A percentile compares a stretch with the other conserved stretches of the same genome.
phyloP scores from a whole-genome alignment of 2,888 invertebrate genomes.

The Sinhomidia bicolor region DNA sequence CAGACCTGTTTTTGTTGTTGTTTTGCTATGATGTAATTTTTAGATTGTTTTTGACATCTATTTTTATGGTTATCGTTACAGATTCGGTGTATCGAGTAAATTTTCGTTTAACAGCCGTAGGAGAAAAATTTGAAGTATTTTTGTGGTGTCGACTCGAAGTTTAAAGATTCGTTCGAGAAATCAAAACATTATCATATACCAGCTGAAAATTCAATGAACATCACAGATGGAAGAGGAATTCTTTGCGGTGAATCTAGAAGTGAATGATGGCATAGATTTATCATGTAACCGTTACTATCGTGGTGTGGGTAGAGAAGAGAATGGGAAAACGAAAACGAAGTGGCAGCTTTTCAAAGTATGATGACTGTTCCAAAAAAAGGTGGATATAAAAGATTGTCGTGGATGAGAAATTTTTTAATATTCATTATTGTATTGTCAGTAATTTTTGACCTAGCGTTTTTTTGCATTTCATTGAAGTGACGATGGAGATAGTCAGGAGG shows the following conservation, averaged over 20 bases:
- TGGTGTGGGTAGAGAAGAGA: slow-evolving; percentile 48
- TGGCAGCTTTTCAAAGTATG: slow-evolving; percentile 78
- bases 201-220: slow-evolving; percentile 12
- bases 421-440: background rate
- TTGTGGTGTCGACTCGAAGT: too few species aligned
- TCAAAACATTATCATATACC: too few species aligned
- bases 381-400: slow-evolving; percentile 11
- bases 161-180: too few species aligned
- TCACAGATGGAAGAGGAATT: slow-evolving; percentile 43
- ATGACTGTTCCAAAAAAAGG: slow-evolving; percentile 77
- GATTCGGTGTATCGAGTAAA: too few species aligned
- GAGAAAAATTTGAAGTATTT: too few species aligned
- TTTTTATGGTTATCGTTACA: too few species aligned
- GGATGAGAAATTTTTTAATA: background rate
- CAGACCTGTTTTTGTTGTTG: too few species aligned
- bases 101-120: too few species aligned
- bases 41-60: too few species aligned
- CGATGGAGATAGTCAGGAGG: slow-evolving; percentile 80
- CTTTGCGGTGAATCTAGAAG: background rate
- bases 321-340: slow-evolving; percentile 79
- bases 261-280: slow-evolving; percentile 50
- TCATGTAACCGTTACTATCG: slow-evolving; percentile 5
- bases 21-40: too few species aligned
- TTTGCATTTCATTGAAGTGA: slow-evolving; percentile 71
- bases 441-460: background rate